phyloP scores from a whole-genome alignment of 2,888 invertebrate genomes.

The Phengaris alcon region DNA sequence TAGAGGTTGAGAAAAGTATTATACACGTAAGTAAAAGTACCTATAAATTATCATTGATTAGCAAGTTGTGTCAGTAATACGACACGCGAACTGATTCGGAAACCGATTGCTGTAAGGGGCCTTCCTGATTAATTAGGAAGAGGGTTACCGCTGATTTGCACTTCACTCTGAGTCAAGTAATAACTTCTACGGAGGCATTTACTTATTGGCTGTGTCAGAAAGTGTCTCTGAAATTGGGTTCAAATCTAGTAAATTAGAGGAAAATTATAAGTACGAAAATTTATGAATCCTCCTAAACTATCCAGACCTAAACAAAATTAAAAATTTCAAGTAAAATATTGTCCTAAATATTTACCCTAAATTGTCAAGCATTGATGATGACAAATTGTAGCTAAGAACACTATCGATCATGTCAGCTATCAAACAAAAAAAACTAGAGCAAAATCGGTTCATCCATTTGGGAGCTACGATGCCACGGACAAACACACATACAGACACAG shows the following conservation, averaged over 20 bases:
- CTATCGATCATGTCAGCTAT: too few species aligned
- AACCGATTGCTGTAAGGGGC: conserved; percentile 48
- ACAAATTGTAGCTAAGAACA: too few species aligned
- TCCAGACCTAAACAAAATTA: too few species aligned
- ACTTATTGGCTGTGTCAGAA: not conserved
- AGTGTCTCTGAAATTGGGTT: not conserved
- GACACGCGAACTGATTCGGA: conserved; percentile 49
- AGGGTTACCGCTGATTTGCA: conserved; percentile 55
- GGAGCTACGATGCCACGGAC: too few species aligned
- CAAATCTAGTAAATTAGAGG: not conserved
- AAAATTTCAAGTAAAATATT: too few species aligned
- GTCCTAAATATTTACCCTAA: too few species aligned
- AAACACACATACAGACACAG: too few species aligned
- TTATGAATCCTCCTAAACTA: too few species aligned
- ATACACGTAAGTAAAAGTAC: not conserved
- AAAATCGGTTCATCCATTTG: too few species aligned
- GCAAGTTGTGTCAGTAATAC: conserved; percentile 48
- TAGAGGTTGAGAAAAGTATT: not conserved
- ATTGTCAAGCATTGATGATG: too few species aligned
- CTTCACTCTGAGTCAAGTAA: conserved; percentile 38
- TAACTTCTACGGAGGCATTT: conserved; percentile 29
- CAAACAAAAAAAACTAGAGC: too few species aligned
- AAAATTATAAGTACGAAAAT: too few species aligned
- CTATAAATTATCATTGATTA: not conserved
- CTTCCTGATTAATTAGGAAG: conserved; percentile 57